A percentile compares a stretch with the other conserved stretches of the same genome.
Evolutionary conservation across 2,888 invertebrate species (phyloP).

Genomic region (Itoplectis maculator): DNA sequence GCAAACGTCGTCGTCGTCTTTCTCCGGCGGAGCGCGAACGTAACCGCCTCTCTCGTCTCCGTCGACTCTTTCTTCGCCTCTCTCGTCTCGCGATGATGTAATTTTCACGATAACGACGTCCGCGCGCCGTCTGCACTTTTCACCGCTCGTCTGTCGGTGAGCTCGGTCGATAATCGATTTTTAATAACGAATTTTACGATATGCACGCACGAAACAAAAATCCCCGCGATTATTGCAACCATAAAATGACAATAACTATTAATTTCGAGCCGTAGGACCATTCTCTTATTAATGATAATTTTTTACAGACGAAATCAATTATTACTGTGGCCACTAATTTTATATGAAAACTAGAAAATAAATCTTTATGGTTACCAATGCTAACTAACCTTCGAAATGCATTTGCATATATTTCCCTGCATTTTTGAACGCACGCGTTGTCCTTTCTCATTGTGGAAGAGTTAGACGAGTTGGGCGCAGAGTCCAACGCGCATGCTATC

Average conservation of each 20-base stretch:
- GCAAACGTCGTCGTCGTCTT: constrained; percentile 57
- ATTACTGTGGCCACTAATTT: too few species aligned
- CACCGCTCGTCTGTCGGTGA: background rate
- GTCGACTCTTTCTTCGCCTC: constrained; percentile 26
- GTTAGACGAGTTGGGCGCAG: constrained; percentile 5
- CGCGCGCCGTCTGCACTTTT: background rate
- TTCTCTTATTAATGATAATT: too few species aligned
- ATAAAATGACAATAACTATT: too few species aligned
- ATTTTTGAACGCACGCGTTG: background rate
- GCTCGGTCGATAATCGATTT: background rate
- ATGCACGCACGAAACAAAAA: too few species aligned
- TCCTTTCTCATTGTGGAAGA: background rate
- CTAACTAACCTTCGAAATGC: too few species aligned
- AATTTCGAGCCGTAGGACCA: too few species aligned
- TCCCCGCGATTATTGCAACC: too few species aligned
- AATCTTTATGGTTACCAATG: background rate
- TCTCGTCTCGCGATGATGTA: constrained; percentile 62
- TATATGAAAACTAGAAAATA: background rate
- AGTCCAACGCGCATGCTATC: constrained; percentile 32
- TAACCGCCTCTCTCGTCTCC: constrained; percentile 52
- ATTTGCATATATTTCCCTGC: background rate
- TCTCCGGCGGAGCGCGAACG: constrained; percentile 61
- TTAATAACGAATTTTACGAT: background rate
- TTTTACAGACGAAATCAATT: too few species aligned
- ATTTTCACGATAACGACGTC: constrained; percentile 68